Evolutionary conservation across 2,113 vertebrate genomes (phyloP).

Genomic region (Sarotherodon lohbergeri): DNA sequence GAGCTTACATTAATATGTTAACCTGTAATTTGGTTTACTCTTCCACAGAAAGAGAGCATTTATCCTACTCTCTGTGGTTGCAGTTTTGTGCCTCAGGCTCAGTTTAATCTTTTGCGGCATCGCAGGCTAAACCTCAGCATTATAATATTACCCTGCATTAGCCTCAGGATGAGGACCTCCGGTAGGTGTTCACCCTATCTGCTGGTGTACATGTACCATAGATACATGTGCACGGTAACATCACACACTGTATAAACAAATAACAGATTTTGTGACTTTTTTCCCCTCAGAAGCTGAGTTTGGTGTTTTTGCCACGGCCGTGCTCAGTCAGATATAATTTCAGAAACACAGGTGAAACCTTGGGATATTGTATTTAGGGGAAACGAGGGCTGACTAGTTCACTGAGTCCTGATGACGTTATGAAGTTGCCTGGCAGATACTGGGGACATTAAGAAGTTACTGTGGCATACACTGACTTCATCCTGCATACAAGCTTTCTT

Average conservation of each 20-base stretch:
- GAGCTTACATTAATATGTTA: neutral
- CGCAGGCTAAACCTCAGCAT: constrained; percentile 9
- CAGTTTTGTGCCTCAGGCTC: neutral
- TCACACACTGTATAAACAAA: neutral
- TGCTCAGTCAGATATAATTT: neutral
- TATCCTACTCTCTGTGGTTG: neutral
- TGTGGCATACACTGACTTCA: neutral
- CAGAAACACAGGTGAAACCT: neutral
- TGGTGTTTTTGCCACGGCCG: neutral
- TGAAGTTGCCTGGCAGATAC: neutral
- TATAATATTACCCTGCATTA: constrained; percentile 19
- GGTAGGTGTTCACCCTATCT: neutral
- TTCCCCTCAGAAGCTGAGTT: neutral
- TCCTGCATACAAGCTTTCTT: neutral
- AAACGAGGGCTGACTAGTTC: neutral
- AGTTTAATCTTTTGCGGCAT: neutral
- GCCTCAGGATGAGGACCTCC: constrained; percentile 39
- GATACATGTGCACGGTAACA: constrained; percentile 13
- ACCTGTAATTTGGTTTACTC: neutral
- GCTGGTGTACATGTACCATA: neutral
- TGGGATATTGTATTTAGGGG: neutral
- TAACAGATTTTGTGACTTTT: neutral
- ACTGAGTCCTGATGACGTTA: neutral
- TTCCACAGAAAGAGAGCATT: neutral
- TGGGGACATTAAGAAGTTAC: neutral